Conservation (phyloP, 2,888 invertebrate species). For the Calephelis perditalis region DNA sequence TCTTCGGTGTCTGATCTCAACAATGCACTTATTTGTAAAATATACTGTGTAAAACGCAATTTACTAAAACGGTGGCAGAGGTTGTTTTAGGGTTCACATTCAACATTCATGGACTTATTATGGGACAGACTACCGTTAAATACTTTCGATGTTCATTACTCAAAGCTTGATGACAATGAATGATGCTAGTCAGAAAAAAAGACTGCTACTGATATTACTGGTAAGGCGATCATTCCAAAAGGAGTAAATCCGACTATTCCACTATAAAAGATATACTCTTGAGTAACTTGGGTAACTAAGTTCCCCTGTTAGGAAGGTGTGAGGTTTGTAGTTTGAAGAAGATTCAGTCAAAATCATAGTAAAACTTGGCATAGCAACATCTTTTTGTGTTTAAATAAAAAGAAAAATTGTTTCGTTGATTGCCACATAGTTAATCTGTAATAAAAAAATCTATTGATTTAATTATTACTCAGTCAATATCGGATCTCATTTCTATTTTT, state of each 20-base stretch:
- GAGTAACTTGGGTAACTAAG: too few relatives aligned
- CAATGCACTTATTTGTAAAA: constrained; percentile 26
- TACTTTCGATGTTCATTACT: constrained; percentile 26
- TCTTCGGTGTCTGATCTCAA: constrained; percentile 30
- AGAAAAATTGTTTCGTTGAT: constrained; percentile 22
- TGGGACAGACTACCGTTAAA: constrained; percentile 29
- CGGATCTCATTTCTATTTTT: too few relatives aligned
- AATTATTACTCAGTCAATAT: constrained; percentile 16
- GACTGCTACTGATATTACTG: constrained; percentile 24
- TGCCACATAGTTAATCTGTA: constrained; percentile 29
- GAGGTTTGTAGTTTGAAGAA: constrained; percentile 30
- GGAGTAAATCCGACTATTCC: too few relatives aligned
- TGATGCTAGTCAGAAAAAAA: constrained; percentile 27
- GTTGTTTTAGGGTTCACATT: constrained; percentile 34
- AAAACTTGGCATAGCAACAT: constrained; percentile 23
- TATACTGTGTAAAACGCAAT: constrained; percentile 36
- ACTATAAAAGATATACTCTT: too few relatives aligned
- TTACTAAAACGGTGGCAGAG: constrained; percentile 43
- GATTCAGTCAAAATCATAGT: constrained; percentile 27
- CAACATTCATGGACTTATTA: constrained; percentile 30
- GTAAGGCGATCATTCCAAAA: constrained; percentile 13
- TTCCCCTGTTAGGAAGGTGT: too few relatives aligned
- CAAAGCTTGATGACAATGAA: constrained; percentile 20
- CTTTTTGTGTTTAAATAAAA: constrained; percentile 14
- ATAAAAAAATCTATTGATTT: too few relatives aligned